Conservation (phyloP, 2,888 invertebrate species). For the Tenodera sinensis region DNA sequence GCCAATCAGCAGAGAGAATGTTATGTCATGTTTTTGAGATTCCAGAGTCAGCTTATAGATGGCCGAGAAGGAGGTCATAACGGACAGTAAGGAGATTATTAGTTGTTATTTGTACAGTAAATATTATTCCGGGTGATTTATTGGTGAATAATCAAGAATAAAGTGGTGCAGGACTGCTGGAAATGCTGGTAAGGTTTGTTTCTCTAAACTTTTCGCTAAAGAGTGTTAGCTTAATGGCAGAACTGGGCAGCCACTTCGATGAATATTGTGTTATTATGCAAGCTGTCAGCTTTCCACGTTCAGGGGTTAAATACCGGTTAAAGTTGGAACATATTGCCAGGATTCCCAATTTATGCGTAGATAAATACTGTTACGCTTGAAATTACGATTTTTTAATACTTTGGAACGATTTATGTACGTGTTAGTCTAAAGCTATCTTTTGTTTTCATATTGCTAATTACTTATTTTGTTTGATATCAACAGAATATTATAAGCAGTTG, state of each 20-base stretch:
- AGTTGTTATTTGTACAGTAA: constrained; percentile 21
- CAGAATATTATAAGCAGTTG: too few relatives aligned
- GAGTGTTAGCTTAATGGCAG: background rate
- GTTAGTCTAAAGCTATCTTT: background rate
- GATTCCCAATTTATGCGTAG: background rate
- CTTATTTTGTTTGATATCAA: too few relatives aligned
- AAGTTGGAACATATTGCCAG: background rate
- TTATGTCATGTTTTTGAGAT: constrained; percentile 23
- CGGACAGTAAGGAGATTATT: constrained; percentile 22
- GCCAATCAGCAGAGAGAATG: constrained; percentile 18
- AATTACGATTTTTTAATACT: background rate
- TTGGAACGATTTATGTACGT: background rate
- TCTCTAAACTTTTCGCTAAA: background rate
- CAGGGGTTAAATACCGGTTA: background rate
- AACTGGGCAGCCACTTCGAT: background rate
- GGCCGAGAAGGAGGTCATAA: constrained; percentile 29
- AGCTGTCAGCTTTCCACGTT: background rate
- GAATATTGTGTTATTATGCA: background rate
- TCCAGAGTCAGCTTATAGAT: constrained; percentile 24
- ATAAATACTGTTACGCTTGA: background rate
- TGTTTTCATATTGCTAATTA: background rate
- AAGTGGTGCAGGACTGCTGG: background rate
- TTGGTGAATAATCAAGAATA: background rate
- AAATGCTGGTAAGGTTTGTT: constrained; percentile 16
- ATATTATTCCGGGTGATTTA: constrained; percentile 2